A percentile compares a stretch with the other conserved stretches of the same genome.
These are phyloP conservation scores for Stenoptilia bipunctidactyla DNA, from an alignment of 2,888 invertebrate genomes.

Conservation along the genomic window DNA sequence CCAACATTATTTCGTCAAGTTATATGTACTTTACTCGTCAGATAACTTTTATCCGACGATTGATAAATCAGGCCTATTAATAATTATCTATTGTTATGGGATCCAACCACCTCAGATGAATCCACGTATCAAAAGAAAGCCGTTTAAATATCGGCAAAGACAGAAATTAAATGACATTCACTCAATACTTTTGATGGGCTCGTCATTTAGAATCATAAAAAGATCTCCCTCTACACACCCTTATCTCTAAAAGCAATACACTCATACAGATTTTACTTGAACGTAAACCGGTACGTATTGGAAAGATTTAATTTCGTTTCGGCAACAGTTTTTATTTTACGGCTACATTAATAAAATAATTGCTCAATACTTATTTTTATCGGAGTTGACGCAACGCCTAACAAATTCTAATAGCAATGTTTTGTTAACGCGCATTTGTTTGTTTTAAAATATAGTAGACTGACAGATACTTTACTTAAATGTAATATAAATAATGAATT, in stretches of 20 bases:
- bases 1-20: too few species aligned
- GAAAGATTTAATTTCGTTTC: constrained; percentile 48
- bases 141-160: constrained; percentile 23
- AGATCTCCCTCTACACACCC: constrained; percentile 18
- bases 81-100: too few species aligned
- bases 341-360: constrained; percentile 43
- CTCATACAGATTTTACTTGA: constrained; percentile 42
- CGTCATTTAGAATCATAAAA: neutral
- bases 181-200: too few species aligned
- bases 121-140: too few species aligned
- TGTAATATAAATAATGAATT: too few species aligned
- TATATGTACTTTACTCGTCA: too few species aligned
- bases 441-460: too few species aligned
- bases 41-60: too few species aligned
- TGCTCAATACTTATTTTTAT: constrained; percentile 16
- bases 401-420: constrained; percentile 34
- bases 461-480: too few species aligned
- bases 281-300: constrained; percentile 44
- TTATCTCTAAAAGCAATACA: constrained; percentile 27
- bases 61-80: too few species aligned
- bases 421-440: too few species aligned
- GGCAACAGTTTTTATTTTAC: constrained; percentile 59
- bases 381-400: constrained; percentile 25
- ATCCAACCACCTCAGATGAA: too few species aligned
- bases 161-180: constrained; percentile 9